Evolutionary conservation across 1,140 invertebrate species (phyloP).

Genomic region (Grapholita molesta): DNA sequence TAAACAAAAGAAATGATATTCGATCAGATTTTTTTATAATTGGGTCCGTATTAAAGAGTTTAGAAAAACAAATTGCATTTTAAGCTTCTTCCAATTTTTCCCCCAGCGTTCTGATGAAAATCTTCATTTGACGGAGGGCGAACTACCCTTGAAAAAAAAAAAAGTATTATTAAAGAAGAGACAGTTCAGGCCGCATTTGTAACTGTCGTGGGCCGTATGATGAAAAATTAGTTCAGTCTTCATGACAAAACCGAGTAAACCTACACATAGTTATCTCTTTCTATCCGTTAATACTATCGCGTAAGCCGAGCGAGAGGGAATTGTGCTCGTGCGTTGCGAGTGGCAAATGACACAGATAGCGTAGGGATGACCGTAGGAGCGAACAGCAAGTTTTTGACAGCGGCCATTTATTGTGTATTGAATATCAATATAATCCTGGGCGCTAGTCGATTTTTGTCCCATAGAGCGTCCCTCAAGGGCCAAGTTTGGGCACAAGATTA

Average conservation of each 20-base stretch:
- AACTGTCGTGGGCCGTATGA: conserved; percentile 78
- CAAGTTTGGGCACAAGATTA: conserved; percentile 73
- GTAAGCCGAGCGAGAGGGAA: conserved; percentile 39
- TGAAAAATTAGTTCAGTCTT: conserved; percentile 79
- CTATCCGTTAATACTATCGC: conserved; percentile 32
- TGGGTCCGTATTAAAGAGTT: conserved; percentile 42
- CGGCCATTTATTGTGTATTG: conserved; percentile 78
- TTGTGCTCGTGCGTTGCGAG: conserved; percentile 60
- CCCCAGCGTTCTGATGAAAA: conserved; percentile 65
- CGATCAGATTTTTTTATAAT: conserved; percentile 33
- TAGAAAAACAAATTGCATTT: conserved; percentile 65
- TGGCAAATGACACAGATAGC: conserved; percentile 76
- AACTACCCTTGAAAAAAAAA: conserved; percentile 76
- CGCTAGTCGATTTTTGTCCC: conserved; percentile 75
- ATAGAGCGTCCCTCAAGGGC: conserved; percentile 60
- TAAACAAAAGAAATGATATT: neutral
- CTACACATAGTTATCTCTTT: conserved; percentile 59
- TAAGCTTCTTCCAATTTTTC: conserved; percentile 73
- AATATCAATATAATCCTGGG: conserved; percentile 78
- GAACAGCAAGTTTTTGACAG: conserved; percentile 78
- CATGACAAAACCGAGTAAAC: conserved; percentile 74
- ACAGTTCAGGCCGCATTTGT: conserved; percentile 79
- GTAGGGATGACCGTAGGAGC: conserved; percentile 77
- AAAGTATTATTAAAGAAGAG: conserved; percentile 80
- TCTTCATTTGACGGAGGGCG: conserved; percentile 70